Evolutionary conservation across 2,797 vertebrate genomes (phyloP), one percentile per base, ranked within the genome.

Genomic region (Ptychobarbus kaznakovi): DNA sequence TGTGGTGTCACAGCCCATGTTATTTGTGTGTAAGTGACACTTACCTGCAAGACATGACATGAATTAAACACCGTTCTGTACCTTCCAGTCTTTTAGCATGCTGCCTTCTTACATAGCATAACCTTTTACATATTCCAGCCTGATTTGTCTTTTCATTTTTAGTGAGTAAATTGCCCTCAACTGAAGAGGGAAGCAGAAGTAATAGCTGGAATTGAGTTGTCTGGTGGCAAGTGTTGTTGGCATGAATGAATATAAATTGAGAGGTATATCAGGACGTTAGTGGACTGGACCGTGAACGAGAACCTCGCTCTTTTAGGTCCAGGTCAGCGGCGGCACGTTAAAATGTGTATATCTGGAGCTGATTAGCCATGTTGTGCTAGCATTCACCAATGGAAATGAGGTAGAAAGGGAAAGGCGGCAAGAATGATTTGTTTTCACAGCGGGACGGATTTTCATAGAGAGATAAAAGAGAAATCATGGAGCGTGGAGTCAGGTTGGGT

Each of bases 21-120:
- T 92, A 92, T 93, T 92, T 93, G 90, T 92, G 89, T 89, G 87
- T 90, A 90, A 93, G 90, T 92, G 91, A 92, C 91, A 92, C 91
- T 91, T 90, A 87, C 90, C 90, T 91, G 86, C 86, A 91, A 90
- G 88, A 88, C 79, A 86, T 89, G 89, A 89, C 86, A 84, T 86
- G 89, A 91, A 90, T 90, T 89, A 91, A 90, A 91, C 83, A 83
- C 86, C 18, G 58, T 80, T 82, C 61, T 69, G 82, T 86, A 65
- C 81, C 70, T 84, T 87, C 86, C 81, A 79, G 75, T 87, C 78
- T 73, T 86, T 56, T 12, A 28, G 56, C 72, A 73, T 70, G 72
- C 78, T 12, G 51, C 18, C 49, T 63, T 44, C 63, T 42, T 16
- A 42, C 63, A 69, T 72, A n/a, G 87, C 80, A 49, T 76, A 81